phyloP scores from a whole-genome alignment of 2,113 vertebrate species.

The Neogale vison region DNA sequence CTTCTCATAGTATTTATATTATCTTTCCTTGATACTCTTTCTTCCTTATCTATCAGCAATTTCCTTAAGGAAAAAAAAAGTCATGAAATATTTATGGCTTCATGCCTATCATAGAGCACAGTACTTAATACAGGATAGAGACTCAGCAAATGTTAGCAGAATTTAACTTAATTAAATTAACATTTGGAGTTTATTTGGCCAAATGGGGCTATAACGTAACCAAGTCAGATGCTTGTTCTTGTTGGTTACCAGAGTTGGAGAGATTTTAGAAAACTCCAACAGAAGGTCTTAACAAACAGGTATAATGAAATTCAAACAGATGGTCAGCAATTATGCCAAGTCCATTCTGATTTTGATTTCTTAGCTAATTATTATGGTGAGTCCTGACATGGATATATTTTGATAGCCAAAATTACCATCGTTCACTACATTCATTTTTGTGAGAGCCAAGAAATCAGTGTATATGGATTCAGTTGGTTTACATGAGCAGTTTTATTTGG shows the following conservation, averaged over 20 bases:
- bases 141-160: neutral
- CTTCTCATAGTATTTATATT: neutral
- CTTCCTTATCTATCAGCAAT: neutral
- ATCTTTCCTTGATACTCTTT: neutral
- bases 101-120: neutral
- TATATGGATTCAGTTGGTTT: neutral
- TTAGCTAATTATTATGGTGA: constrained; percentile 24
- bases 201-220: neutral
- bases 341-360: neutral
- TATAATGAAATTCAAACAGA: constrained; percentile 46
- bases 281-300: neutral
- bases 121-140: neutral
- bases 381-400: neutral
- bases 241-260: neutral
- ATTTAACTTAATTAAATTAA: constrained; percentile 9
- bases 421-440: neutral
- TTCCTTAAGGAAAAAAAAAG: neutral
- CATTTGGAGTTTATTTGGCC: neutral
- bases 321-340: neutral
- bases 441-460: neutral
- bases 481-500: neutral
- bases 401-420: constrained; percentile 13
- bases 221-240: neutral
- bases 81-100: neutral
- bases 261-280: neutral